Evolutionary conservation across 2,797 vertebrate species (phyloP).

Genomic region (Rhinoraja longicauda): DNA sequence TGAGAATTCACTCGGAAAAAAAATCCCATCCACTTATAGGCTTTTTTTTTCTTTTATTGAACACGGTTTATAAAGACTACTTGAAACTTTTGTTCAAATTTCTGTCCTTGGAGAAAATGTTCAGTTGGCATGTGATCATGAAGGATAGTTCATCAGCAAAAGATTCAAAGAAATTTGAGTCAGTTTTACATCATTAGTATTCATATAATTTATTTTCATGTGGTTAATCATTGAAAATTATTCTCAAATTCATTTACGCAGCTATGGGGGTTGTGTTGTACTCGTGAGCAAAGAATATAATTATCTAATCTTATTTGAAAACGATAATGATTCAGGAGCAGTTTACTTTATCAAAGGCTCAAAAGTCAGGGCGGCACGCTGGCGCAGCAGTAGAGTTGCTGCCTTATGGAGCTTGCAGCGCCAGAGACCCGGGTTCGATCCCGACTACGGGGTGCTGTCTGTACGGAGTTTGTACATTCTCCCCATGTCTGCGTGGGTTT

Average conservation of each 20-base stretch:
- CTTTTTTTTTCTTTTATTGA: background rate
- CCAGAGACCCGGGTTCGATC: too few species aligned
- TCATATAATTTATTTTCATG: slow-evolving; percentile 6
- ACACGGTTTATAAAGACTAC: background rate
- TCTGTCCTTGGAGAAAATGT: background rate
- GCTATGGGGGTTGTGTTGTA: background rate
- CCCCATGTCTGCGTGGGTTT: too few species aligned
- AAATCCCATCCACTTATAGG: background rate
- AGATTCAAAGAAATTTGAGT: background rate
- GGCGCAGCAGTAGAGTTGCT: too few species aligned
- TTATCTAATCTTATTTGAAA: background rate
- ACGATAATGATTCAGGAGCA: background rate
- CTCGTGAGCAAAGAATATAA: background rate
- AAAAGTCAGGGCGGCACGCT: too few species aligned
- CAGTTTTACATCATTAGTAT: background rate
- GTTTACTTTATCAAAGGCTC: background rate
- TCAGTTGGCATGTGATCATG: background rate
- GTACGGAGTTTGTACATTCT: too few species aligned
- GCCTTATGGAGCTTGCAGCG: too few species aligned
- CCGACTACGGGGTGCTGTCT: too few species aligned
- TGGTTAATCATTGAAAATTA: background rate
- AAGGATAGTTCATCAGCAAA: background rate
- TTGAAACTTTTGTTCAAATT: background rate
- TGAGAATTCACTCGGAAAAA: background rate
- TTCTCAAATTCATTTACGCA: background rate